Base-by-base conservation (phyloP, 2,797 vertebrate species). In the Gallinago nigripennis region DNA sequence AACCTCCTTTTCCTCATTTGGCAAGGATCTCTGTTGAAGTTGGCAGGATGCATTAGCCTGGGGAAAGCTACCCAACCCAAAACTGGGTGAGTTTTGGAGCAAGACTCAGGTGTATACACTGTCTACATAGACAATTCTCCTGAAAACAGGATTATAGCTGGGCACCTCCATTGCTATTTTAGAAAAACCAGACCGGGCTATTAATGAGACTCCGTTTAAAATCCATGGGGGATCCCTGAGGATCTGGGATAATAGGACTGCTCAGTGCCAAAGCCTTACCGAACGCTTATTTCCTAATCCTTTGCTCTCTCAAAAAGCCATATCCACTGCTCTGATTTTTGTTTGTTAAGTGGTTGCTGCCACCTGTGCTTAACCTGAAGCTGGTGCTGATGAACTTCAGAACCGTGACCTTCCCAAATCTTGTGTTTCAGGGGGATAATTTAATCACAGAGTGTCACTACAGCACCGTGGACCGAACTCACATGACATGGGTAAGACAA, bases 371-470 rank as follows among this genome's bases (percentile, higher is more conserved):
- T 86, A 41, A 41, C 57, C 28, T 70, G 51, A 86, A 89, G 21
- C 25, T 53, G 31, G 12, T 71, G 33, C 25, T 86, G 31, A 83
- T 77, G 80, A 88, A 78, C 11, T 81, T 63, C 60, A 72, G 78
- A 80, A 72, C 31, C 71, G 11, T 88, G 66, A 94, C 48, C 16
- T 90, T 96, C 81, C 91, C 80, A 54, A 78, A 86, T 91, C 88
- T 84, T 65, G 5, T 97, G 23, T 98, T 98, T 96, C 95, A 99
- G 98, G 98, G 98, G 51, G 99, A 99, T 95, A 98, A 98, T 92
- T 96, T 99, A 92, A 98, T 99, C 88, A 99, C 98, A 17, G 98
- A 99, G 96, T 99, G 99, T 92, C 98, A 97, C 78, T 99, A 99
- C 92, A 99, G 97, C 90, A 99, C 99, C 31, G 97, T 98, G 94